Evolutionary conservation across 2,888 invertebrate genomes (phyloP).

Genomic region (Chrysolina americana): DNA sequence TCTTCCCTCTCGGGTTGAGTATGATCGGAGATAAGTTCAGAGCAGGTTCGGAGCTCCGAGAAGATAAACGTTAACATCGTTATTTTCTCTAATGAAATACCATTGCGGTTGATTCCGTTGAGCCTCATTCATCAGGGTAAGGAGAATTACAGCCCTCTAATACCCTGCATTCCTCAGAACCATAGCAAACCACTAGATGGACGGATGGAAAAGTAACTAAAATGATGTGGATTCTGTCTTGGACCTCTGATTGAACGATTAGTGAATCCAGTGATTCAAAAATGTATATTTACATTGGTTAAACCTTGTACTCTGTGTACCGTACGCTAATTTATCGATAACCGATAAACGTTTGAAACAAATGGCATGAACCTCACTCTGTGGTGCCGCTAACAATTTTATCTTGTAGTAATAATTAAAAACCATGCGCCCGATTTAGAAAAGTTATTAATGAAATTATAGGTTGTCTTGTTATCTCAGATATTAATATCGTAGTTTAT

Average conservation of each 20-base stretch:
- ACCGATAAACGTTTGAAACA: constrained; percentile 35
- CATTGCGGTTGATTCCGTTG: too few species aligned
- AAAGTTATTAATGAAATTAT: constrained; percentile 38
- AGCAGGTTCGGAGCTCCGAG: too few species aligned
- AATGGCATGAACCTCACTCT: constrained; percentile 29
- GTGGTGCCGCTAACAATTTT: constrained; percentile 34
- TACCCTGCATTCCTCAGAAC: too few species aligned
- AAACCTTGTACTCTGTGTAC: constrained; percentile 30
- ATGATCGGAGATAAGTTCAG: too few species aligned
- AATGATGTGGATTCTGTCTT: not conserved
- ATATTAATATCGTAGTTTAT: constrained; percentile 32
- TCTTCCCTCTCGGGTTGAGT: too few species aligned
- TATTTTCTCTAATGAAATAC: too few species aligned
- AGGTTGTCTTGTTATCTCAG: constrained; percentile 33
- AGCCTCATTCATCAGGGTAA: too few species aligned
- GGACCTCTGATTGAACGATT: not conserved
- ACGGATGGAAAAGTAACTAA: not conserved
- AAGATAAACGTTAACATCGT: too few species aligned
- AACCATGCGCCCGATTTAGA: constrained; percentile 28
- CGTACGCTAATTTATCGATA: constrained; percentile 38
- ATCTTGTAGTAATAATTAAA: constrained; percentile 38
- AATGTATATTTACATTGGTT: constrained; percentile 38
- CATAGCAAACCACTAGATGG: too few species aligned
- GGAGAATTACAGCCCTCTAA: too few species aligned
- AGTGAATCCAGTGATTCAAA: constrained; percentile 26